A percentile compares a stretch with the other conserved stretches of the same genome.
Conservation (phyloP, 1,140 invertebrate species). For the Drosophila murphyi region DNA sequence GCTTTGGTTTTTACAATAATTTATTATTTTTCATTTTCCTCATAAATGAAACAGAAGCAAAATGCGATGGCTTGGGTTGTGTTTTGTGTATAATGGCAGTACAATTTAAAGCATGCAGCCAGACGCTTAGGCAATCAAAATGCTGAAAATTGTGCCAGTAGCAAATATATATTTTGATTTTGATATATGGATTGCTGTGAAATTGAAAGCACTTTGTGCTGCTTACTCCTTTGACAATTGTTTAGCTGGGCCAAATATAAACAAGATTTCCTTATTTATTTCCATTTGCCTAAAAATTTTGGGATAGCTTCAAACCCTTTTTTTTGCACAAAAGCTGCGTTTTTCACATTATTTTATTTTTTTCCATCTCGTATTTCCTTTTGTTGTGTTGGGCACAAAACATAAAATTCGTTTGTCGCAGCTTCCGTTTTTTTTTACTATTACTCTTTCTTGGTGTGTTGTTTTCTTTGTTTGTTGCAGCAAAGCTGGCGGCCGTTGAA, state of each 20-base stretch:
- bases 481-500: slow-evolving; percentile 8
- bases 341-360: background rate
- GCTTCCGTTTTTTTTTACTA: slow-evolving; percentile 38
- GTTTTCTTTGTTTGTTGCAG: slow-evolving; percentile 33
- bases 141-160: slow-evolving; percentile 35
- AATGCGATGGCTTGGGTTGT: slow-evolving; percentile 1
- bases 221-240: slow-evolving; percentile 40
- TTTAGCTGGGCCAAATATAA: slow-evolving; percentile 61
- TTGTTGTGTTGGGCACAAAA: slow-evolving; percentile 48
- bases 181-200: slow-evolving; percentile 62
- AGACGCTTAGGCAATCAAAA: slow-evolving; percentile 43
- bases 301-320: slow-evolving; percentile 46
- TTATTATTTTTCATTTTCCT: slow-evolving; percentile 21
- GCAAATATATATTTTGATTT: slow-evolving; percentile 66
- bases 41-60: slow-evolving; percentile 21
- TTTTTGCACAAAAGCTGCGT: background rate
- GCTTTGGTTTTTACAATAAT: slow-evolving; percentile 18
- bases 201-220: slow-evolving; percentile 14
- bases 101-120: background rate
- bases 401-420: slow-evolving; percentile 72
- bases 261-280: slow-evolving; percentile 78
- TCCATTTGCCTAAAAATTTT: slow-evolving; percentile 46
- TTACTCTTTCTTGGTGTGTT: slow-evolving; percentile 7
- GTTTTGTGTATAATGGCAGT: background rate
- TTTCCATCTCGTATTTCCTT: slow-evolving; percentile 42